phyloP scores from a whole-genome alignment of 2,888 invertebrate species.

The Unio pictorum region DNA sequence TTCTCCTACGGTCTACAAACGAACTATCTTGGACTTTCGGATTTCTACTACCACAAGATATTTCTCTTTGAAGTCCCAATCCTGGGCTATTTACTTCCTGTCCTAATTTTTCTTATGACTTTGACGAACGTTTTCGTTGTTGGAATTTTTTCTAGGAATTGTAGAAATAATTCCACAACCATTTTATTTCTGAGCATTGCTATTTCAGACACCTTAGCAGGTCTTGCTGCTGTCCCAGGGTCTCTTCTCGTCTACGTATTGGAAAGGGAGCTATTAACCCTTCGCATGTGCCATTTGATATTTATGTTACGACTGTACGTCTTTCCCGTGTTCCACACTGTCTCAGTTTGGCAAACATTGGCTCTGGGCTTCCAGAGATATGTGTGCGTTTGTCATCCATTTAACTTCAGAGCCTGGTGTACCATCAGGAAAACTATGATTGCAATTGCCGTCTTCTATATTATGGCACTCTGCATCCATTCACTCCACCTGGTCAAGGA shows the following conservation, averaged over 20 bases:
- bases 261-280: conserved; percentile 5
- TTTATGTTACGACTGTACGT: conserved; percentile 23
- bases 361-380: too few species aligned
- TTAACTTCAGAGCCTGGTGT: too few species aligned
- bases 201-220: conserved; percentile 23
- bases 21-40: too few species aligned
- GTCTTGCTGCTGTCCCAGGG: conserved; percentile 19
- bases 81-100: conserved; percentile 17
- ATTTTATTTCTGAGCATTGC: conserved; percentile 27
- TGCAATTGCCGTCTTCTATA: too few species aligned
- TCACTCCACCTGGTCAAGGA: too few species aligned
- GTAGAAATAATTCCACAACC: conserved; percentile 19
- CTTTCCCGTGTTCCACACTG: conserved; percentile 3
- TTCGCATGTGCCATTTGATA: conserved; percentile 13
- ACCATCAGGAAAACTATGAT: too few species aligned
- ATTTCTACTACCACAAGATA: too few species aligned
- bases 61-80: conserved; percentile 15
- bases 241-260: conserved; percentile 19
- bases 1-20: too few species aligned
- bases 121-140: conserved; percentile 21
- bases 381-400: too few species aligned
- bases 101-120: conserved; percentile 15
- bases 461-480: too few species aligned
- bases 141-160: conserved; percentile 12
- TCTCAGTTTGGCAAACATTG: too few species aligned